A percentile compares a stretch with the other conserved stretches of the same genome.
Evolutionary conservation across 2,797 vertebrate species (phyloP).

Genomic region (Eulemur albifrons): DNA sequence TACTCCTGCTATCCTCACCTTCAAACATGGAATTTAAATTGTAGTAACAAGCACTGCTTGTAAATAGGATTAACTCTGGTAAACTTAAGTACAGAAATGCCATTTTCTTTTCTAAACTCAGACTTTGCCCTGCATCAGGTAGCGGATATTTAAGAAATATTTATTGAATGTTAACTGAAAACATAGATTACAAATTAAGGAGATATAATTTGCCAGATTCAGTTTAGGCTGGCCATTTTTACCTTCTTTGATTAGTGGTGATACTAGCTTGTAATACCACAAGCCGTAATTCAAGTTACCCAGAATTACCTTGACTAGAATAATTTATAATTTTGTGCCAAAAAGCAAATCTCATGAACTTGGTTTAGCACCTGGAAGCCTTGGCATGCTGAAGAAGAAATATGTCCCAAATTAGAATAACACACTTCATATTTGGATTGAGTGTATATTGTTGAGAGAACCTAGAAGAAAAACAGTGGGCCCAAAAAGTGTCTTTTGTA

Average conservation of each 20-base stretch:
- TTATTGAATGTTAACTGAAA: background rate
- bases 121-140: background rate
- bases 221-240: background rate
- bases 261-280: background rate
- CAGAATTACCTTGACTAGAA: background rate
- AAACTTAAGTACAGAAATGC: background rate
- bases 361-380: background rate
- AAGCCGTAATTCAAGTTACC: background rate
- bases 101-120: background rate
- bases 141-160: background rate
- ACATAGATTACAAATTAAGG: background rate
- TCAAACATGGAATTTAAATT: background rate
- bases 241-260: background rate
- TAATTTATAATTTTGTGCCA: slow-evolving; percentile 4
- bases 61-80: background rate
- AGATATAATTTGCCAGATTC: background rate
- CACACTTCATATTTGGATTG: background rate
- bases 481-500: background rate
- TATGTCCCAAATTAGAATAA: slow-evolving; percentile 14
- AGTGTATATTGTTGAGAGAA: background rate
- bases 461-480: background rate
- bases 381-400: background rate
- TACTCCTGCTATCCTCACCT: background rate
- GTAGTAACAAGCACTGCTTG: background rate
- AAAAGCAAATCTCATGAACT: background rate